phyloP scores from a whole-genome alignment of 2,797 vertebrate genomes.

The Parauchenoglanis ngamensis region DNA sequence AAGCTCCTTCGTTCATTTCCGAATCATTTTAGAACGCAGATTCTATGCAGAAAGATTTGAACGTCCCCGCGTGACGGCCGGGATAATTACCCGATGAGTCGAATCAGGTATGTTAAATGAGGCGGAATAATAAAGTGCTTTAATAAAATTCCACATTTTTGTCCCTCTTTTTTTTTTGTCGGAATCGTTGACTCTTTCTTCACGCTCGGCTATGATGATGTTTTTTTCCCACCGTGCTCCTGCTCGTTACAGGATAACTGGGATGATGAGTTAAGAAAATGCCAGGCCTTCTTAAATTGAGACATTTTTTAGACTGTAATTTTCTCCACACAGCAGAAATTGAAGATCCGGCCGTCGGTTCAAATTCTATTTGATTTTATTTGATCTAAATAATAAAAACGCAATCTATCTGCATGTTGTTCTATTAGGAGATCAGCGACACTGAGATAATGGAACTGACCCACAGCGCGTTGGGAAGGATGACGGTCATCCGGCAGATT shows the following conservation, averaged over 20 bases:
- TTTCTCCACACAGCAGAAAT: not conserved
- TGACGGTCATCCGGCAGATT: conserved; percentile 95
- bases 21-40: too few relatives aligned
- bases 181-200: not conserved
- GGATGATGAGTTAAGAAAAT: not conserved
- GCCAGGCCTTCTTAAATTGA: not conserved
- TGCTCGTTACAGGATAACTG: not conserved
- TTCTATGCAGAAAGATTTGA: too few relatives aligned
- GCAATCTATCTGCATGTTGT: not conserved
- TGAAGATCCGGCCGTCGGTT: not conserved
- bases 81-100: not conserved
- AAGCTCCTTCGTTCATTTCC: not conserved
- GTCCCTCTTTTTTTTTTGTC: not conserved
- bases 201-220: not conserved
- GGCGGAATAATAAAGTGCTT: not conserved
- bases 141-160: not conserved
- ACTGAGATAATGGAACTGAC: conserved; percentile 91
- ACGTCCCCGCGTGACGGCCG: not conserved
- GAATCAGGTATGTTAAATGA: not conserved
- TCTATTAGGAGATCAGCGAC: conserved; percentile 94
- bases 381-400: not conserved
- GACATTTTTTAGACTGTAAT: not conserved
- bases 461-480: conserved; percentile 89
- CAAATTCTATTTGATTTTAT: not conserved
- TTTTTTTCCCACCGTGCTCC: not conserved